phyloP scores from a whole-genome alignment of 2,113 vertebrate genomes.

The Tenrec ecaudatus region DNA sequence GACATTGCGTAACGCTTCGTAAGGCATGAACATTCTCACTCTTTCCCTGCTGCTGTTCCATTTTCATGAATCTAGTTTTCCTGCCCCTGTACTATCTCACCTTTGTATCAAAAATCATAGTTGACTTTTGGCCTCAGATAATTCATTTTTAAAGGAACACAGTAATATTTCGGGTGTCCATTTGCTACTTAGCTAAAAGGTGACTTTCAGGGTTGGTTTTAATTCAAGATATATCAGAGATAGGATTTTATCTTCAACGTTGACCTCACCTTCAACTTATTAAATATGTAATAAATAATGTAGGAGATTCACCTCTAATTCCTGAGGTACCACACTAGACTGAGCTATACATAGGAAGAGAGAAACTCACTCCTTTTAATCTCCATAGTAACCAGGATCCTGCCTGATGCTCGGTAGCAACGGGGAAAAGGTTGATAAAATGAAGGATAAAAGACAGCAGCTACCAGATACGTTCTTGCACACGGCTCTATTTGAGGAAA shows the following conservation, averaged over 20 bases:
- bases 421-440: background rate
- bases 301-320: background rate
- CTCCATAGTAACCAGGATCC: background rate
- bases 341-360: background rate
- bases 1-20: background rate
- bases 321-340: background rate
- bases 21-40: background rate
- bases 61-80: background rate
- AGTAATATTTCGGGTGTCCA: background rate
- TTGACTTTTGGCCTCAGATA: background rate
- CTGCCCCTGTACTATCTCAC: background rate
- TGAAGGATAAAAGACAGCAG: conserved; percentile 14
- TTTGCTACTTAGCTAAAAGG: background rate
- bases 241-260: conserved; percentile 18
- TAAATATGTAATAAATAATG: background rate
- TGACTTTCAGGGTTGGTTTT: background rate
- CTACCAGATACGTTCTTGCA: background rate
- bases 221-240: background rate
- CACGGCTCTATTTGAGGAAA: conserved; percentile 47
- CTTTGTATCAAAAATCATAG: background rate
- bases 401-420: background rate
- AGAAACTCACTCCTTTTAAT: conserved; percentile 4
- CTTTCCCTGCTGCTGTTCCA: background rate
- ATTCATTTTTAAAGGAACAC: background rate
- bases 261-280: background rate